A percentile compares a stretch with the other conserved stretches of the same genome.
Evolutionary conservation across 1,140 invertebrate species (phyloP).

Genomic region (Danaus melanippus): DNA sequence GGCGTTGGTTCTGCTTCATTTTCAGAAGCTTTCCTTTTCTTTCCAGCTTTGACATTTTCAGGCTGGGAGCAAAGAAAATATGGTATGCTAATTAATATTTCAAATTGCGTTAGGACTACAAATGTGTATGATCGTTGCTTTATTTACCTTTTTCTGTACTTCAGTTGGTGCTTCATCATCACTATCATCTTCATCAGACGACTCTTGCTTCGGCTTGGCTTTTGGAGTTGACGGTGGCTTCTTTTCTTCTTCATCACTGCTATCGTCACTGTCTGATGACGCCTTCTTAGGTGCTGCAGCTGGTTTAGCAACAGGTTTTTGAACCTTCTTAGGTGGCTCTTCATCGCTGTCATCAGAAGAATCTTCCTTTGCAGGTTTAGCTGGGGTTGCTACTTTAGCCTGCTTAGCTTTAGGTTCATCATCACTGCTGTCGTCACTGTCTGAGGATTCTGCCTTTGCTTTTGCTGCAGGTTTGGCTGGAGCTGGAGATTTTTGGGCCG

Average conservation of each 20-base stretch:
- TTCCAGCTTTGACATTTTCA: constrained; percentile 43
- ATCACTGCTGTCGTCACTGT: constrained; percentile 35
- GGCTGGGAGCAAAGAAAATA: constrained; percentile 22
- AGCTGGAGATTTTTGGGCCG: constrained; percentile 6
- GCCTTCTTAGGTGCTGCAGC: constrained; percentile 1
- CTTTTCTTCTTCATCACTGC: no score
- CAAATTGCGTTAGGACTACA: neutral
- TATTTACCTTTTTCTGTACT: constrained; percentile 33
- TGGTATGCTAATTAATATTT: neutral
- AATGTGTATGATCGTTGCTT: neutral
- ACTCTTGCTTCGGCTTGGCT: no score
- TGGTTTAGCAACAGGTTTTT: constrained; percentile 4
- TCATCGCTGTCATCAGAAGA: constrained; percentile 40
- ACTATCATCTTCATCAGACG: constrained; percentile 15
- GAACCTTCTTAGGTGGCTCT: constrained; percentile 1
- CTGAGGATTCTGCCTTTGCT: constrained; percentile 30
- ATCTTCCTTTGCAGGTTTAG: constrained; percentile 20
- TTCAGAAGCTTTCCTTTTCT: constrained; percentile 56
- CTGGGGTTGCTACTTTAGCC: constrained; percentile 12
- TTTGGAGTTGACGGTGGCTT: no score
- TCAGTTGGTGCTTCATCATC: constrained; percentile 45
- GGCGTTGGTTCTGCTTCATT: constrained; percentile 34
- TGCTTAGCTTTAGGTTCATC: constrained; percentile 28
- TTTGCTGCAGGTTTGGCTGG: constrained; percentile 19
- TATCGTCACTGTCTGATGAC: neutral